These are phyloP conservation scores for Phortica magna DNA, from an alignment of 2,888 invertebrate genomes.

Conservation along the genomic window DNA sequence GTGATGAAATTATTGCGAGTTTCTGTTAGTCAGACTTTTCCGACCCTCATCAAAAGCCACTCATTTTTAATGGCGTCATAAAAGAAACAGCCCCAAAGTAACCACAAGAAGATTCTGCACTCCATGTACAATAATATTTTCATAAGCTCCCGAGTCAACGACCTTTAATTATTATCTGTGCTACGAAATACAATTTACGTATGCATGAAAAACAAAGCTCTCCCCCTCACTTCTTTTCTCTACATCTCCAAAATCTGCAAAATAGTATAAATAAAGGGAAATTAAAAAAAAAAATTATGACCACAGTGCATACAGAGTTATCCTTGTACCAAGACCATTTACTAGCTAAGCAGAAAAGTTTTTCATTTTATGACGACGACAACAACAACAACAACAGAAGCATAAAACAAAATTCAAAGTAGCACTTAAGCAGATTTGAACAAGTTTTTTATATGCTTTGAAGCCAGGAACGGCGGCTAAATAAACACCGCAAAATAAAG, in stretches of 20 bases:
- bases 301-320: not conserved
- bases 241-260: not conserved
- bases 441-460: not conserved
- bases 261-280: not conserved
- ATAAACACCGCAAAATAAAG: not conserved
- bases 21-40: not conserved
- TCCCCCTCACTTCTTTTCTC: too few species aligned
- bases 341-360: not conserved
- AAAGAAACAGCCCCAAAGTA: not conserved
- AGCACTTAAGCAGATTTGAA: slow-evolving; percentile 13
- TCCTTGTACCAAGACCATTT: slow-evolving; percentile 7
- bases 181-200: too few species aligned
- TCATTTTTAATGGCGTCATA: not conserved
- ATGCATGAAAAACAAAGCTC: too few species aligned
- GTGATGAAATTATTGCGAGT: too few species aligned
- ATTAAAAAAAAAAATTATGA: not conserved
- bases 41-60: slow-evolving; percentile 7
- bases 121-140: not conserved
- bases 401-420: slow-evolving; percentile 16
- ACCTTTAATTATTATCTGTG: too few species aligned
- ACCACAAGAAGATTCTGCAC: not conserved
- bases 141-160: too few species aligned
- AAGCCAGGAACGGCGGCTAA: not conserved
- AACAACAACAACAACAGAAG: not conserved
- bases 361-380: not conserved